A percentile compares a stretch with the other conserved stretches of the same genome.
Conservation (phyloP, 1,140 invertebrate genomes). For the Amphibalanus amphitrite region DNA sequence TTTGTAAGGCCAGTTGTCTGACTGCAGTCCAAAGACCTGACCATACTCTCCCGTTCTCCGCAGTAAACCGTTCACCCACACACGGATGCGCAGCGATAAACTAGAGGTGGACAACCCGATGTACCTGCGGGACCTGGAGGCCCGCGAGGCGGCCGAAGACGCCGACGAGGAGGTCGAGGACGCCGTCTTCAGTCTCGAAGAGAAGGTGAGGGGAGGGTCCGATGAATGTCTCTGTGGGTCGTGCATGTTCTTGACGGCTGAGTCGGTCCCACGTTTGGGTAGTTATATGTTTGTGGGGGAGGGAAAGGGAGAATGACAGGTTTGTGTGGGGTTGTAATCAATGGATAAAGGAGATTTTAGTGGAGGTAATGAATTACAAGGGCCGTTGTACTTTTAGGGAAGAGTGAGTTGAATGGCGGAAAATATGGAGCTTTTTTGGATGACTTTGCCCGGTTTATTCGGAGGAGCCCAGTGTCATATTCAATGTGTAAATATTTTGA, state of each 20-base stretch:
- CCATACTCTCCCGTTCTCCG: too few species aligned
- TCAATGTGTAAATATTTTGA: too few species aligned
- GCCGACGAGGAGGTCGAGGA: slow-evolving; percentile 17
- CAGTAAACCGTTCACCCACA: slow-evolving; percentile 16
- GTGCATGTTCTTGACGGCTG: slow-evolving; percentile 7
- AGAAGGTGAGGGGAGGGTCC: slow-evolving; percentile 15
- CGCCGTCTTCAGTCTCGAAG: slow-evolving; percentile 18
- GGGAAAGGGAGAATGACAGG: too few species aligned
- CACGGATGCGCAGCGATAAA: slow-evolving; percentile 16
- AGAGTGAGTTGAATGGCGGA: too few species aligned
- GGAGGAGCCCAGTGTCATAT: too few species aligned
- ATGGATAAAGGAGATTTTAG: background rate
- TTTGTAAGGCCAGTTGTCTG: too few species aligned
- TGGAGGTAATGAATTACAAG: too few species aligned
- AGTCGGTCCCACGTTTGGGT: slow-evolving; percentile 2
- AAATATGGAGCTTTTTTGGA: too few species aligned
- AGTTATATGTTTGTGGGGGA: slow-evolving; percentile 5
- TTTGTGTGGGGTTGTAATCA: slow-evolving; percentile 7
- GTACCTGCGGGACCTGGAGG: slow-evolving; percentile 14
- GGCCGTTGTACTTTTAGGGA: too few species aligned
- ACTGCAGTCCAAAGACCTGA: too few species aligned
- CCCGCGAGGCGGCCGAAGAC: slow-evolving; percentile 15
- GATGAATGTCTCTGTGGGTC: background rate
- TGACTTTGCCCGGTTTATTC: too few species aligned
- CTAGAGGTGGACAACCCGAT: slow-evolving; percentile 19